Evolutionary conservation across 2,888 invertebrate genomes (phyloP).

Genomic region (Eumacrocentrus americanus): DNA sequence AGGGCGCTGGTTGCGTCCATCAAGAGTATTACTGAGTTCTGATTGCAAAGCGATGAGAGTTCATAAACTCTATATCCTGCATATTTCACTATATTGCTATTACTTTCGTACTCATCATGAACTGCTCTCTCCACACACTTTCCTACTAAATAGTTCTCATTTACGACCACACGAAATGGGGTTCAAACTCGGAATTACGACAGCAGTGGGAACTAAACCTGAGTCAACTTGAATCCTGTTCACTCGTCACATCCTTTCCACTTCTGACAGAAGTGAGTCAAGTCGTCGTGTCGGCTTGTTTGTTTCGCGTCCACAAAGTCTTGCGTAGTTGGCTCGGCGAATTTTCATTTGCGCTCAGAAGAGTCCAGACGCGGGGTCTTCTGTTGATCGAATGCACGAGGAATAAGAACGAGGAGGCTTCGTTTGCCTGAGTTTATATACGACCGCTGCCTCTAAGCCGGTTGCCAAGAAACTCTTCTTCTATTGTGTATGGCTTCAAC

Average conservation of each 20-base stretch:
- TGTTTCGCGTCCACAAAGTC: constrained; percentile 40
- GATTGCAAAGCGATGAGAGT: constrained; percentile 4
- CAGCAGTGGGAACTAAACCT: background rate
- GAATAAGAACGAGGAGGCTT: constrained; percentile 48
- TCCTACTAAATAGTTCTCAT: too few species aligned
- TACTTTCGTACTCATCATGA: background rate
- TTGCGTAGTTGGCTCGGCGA: constrained; percentile 35
- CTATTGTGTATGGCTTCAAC: too few species aligned
- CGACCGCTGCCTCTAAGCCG: background rate
- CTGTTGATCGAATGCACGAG: constrained; percentile 52
- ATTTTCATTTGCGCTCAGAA: constrained; percentile 44
- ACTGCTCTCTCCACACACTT: background rate
- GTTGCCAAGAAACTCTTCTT: constrained; percentile 17
- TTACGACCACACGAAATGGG: too few species aligned
- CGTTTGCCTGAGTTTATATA: constrained; percentile 19
- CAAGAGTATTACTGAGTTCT: background rate
- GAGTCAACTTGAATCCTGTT: background rate
- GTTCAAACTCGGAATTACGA: too few species aligned
- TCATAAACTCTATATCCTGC: constrained; percentile 4
- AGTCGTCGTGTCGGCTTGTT: constrained; percentile 37
- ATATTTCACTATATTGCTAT: background rate
- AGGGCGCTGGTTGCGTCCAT: constrained; percentile 1
- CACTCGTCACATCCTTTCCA: background rate
- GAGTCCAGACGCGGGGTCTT: constrained; percentile 36
- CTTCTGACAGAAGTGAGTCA: constrained; percentile 9